Conservation (phyloP, 2,888 invertebrate species). For the Pollenia amentaria region DNA sequence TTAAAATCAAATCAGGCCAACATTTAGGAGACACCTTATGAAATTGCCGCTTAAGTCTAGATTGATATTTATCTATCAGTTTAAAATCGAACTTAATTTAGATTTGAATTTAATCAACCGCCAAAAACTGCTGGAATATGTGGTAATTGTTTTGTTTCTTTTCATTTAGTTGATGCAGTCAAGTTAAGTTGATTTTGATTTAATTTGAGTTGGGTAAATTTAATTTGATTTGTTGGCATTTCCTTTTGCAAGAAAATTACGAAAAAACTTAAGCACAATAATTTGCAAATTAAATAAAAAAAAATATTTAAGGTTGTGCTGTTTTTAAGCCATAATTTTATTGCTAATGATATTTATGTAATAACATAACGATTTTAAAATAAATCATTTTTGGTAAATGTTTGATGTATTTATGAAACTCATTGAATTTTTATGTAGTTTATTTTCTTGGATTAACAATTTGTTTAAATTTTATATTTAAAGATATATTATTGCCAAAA, state of each 20-base stretch:
- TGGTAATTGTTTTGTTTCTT: slow-evolving; percentile 29
- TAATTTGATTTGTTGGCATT: slow-evolving; percentile 49
- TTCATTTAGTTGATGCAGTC: background rate
- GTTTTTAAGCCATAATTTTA: background rate
- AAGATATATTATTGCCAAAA: too few relatives aligned
- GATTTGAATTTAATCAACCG: slow-evolving; percentile 51
- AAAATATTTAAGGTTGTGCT: slow-evolving; percentile 37
- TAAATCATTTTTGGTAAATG: slow-evolving; percentile 12
- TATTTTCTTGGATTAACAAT: too few relatives aligned
- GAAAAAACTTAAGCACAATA: background rate
- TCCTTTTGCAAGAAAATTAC: slow-evolving; percentile 34
- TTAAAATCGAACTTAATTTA: slow-evolving; percentile 58
- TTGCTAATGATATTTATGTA: slow-evolving; percentile 38
- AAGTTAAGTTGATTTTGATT: slow-evolving; percentile 29
- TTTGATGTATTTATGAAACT: background rate
- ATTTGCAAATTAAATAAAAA: slow-evolving; percentile 45
- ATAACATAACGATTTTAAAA: slow-evolving; percentile 28
- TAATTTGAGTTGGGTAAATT: slow-evolving; percentile 21
- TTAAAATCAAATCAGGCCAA: slow-evolving; percentile 15
- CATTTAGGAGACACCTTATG: slow-evolving; percentile 53
- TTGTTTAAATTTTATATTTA: too few relatives aligned
- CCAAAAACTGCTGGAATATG: slow-evolving; percentile 29
- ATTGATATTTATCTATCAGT: slow-evolving; percentile 44
- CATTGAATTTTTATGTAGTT: background rate
- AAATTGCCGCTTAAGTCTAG: slow-evolving; percentile 28